Percentiles rank a stretch among this genome's conserved stretches.
These are phyloP conservation scores for Steinernema feltiae DNA, from an alignment of 1,140 invertebrate genomes.

Conservation along the genomic window DNA sequence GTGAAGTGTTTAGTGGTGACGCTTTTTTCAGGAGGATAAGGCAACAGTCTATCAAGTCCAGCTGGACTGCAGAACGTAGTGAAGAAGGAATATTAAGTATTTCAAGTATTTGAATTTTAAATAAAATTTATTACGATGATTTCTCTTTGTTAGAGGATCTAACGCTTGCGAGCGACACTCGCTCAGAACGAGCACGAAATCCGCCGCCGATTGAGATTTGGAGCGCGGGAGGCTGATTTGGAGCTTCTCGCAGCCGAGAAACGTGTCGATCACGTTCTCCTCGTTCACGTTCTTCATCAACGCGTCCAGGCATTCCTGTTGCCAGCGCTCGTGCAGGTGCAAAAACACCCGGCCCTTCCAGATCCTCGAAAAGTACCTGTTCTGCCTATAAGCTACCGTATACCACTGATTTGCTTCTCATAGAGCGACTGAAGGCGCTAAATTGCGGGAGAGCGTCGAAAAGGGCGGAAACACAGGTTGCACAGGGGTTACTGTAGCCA, in stretches of 20 bases:
- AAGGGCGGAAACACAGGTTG: constrained; percentile 51
- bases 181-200: constrained; percentile 40
- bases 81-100: no score
- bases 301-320: constrained; percentile 47
- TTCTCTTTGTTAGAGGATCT: no score
- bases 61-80: no score
- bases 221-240: constrained; percentile 43
- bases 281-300: constrained; percentile 43
- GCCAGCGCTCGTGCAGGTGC: constrained; percentile 48
- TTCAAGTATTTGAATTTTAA: no score
- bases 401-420: constrained; percentile 18
- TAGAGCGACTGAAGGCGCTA: constrained; percentile 24
- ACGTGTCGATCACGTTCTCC: constrained; percentile 49
- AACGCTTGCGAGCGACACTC: constrained; percentile 48
- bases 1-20: no score
- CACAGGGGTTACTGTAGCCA: constrained; percentile 30
- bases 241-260: constrained; percentile 52
- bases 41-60: no score
- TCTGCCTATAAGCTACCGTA: constrained; percentile 37
- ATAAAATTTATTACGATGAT: no score
- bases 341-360: constrained; percentile 56
- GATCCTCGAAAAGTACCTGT: constrained; percentile 49
- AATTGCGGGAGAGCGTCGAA: constrained; percentile 50
- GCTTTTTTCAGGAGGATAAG: no score
- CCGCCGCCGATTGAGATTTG: constrained; percentile 39